Evolutionary conservation across 2,797 vertebrate genomes (phyloP).

Genomic region (Betta splendens): DNA sequence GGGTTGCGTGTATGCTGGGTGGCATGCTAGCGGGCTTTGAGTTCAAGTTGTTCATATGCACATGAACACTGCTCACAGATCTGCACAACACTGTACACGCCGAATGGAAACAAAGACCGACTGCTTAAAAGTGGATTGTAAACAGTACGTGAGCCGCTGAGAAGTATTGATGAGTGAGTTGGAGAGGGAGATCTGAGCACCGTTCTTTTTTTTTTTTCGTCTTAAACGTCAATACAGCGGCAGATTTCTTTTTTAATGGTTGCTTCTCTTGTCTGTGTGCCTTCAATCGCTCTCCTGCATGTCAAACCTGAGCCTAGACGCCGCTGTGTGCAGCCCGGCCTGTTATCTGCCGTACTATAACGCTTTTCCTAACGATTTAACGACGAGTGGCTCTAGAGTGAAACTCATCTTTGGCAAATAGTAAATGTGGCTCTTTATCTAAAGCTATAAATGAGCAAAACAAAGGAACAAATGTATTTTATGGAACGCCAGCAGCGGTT

Average conservation of each 20-base stretch:
- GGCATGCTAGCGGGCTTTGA: conserved; percentile 32
- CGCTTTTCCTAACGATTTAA: too few relatives aligned
- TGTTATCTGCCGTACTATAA: neutral
- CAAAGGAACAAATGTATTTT: neutral
- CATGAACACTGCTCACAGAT: conserved; percentile 1
- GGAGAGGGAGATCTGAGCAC: neutral
- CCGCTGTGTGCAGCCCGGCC: neutral
- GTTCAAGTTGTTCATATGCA: conserved; percentile 16
- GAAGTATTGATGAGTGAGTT: conserved; percentile 3
- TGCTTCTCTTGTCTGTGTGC: neutral
- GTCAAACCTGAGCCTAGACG: neutral
- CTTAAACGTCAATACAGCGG: neutral
- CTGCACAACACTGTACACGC: conserved; percentile 2
- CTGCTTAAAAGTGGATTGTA: conserved; percentile 1
- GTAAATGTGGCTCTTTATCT: conserved; percentile 3
- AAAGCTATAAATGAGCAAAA: neutral
- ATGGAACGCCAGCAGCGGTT: neutral
- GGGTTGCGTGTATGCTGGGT: conserved; percentile 26
- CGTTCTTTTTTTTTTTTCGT: neutral
- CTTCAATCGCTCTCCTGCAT: neutral
- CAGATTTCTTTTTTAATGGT: neutral
- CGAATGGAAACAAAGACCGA: conserved; percentile 5
- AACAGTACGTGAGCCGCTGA: neutral
- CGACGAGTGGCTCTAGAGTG: neutral
- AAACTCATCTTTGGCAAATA: neutral